These are phyloP conservation scores for Tetrapedia diversipes DNA, from an alignment of 2,888 invertebrate genomes.

Conservation along the genomic window DNA sequence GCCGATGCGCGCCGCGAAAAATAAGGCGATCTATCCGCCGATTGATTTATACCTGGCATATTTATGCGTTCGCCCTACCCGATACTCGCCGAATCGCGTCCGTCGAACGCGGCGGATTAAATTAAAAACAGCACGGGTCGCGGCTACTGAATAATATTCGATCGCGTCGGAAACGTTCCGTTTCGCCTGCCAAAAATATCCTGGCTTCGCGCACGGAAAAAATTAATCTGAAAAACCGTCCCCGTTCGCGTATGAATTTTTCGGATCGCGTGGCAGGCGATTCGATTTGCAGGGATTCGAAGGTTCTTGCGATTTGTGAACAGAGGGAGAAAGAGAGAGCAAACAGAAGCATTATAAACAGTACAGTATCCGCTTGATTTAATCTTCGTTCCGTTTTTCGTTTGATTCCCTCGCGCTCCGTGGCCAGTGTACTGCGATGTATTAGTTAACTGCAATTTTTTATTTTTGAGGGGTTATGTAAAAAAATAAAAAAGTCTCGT, in stretches of 20 bases:
- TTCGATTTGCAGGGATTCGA: neutral
- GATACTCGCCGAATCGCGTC: too few species aligned
- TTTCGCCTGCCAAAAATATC: neutral
- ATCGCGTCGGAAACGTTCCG: slow-evolving; percentile 6
- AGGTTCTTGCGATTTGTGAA: neutral
- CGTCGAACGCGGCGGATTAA: slow-evolving; percentile 31
- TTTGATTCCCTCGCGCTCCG: too few species aligned
- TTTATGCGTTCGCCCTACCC: slow-evolving; percentile 29
- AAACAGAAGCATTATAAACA: neutral
- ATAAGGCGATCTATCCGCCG: slow-evolving; percentile 41
- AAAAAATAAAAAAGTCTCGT: too few species aligned
- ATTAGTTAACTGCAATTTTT: too few species aligned
- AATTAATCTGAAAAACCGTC: neutral
- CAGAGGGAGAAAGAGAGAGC: too few species aligned
- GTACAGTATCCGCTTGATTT: too few species aligned
- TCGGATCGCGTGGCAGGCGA: neutral
- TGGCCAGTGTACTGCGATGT: too few species aligned
- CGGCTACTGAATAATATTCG: slow-evolving; percentile 43
- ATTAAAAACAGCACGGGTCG: slow-evolving; percentile 35
- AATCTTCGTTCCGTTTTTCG: too few species aligned
- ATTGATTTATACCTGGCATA: slow-evolving; percentile 56
- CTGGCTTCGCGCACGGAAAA: neutral
- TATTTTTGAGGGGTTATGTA: too few species aligned
- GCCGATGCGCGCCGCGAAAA: slow-evolving; percentile 29
- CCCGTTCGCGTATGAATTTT: neutral